phyloP scores from a whole-genome alignment of 1,140 invertebrate genomes.

The Hyposmocoma kahamanoa region DNA sequence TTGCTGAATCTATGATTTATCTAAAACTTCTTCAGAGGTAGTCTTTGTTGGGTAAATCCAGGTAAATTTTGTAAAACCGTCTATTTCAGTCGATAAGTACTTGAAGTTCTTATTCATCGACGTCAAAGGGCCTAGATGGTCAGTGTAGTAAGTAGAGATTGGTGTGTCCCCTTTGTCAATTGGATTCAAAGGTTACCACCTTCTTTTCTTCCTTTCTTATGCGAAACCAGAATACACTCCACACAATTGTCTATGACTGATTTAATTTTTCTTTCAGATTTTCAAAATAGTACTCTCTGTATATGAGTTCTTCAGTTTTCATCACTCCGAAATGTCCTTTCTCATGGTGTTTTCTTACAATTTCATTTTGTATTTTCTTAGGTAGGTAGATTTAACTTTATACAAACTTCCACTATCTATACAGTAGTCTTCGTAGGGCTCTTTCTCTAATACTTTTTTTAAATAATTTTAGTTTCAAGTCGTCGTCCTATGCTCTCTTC shows the following conservation, averaged over 20 bases:
- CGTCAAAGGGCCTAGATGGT: slow-evolving; percentile 51
- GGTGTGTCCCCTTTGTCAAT: slow-evolving; percentile 30
- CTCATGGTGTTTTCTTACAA: slow-evolving; percentile 13
- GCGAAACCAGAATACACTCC: slow-evolving; percentile 29
- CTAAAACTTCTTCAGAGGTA: slow-evolving; percentile 20
- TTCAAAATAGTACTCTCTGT: slow-evolving; percentile 12
- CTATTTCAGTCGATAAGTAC: slow-evolving; percentile 26
- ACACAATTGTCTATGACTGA: slow-evolving; percentile 29
- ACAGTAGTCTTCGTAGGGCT: slow-evolving; percentile 9
- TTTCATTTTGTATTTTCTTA: slow-evolving; percentile 8
- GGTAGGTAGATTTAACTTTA: slow-evolving; percentile 11
- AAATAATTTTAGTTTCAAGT: slow-evolving; percentile 7
- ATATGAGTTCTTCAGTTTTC: slow-evolving; percentile 15
- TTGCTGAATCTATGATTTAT: slow-evolving; percentile 21
- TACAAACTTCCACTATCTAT: slow-evolving; percentile 8
- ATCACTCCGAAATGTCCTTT: slow-evolving; percentile 21
- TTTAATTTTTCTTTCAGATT: slow-evolving; percentile 28
- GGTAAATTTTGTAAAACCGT: slow-evolving; percentile 28
- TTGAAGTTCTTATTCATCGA: slow-evolving; percentile 28
- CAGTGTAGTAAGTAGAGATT: slow-evolving; percentile 36
- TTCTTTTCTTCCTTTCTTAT: slow-evolving; percentile 21
- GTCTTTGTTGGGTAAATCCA: slow-evolving; percentile 30
- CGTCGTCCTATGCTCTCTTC: slow-evolving; percentile 4
- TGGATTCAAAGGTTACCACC: slow-evolving; percentile 23
- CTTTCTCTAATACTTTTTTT: slow-evolving; percentile 1